Evolutionary conservation across 2,113 vertebrate genomes (phyloP).

Genomic region (Pseudolaguvia tuberculata): DNA sequence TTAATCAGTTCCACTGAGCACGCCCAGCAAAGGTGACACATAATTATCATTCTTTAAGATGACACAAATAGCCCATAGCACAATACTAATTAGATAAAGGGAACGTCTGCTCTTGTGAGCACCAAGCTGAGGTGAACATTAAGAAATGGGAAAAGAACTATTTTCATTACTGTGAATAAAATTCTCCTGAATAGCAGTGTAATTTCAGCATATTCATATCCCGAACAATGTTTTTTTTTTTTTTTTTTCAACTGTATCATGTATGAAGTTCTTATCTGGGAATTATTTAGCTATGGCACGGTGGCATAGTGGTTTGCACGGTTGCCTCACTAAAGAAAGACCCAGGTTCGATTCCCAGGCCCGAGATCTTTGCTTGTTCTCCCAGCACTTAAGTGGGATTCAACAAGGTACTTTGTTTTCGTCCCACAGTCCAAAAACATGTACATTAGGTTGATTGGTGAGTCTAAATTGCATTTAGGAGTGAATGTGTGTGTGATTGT

Average conservation of each 20-base stretch:
- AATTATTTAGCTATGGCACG: no score
- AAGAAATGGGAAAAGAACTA: constrained; percentile 3
- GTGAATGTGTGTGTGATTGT: no score
- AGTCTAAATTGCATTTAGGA: no score
- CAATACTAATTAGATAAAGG: constrained; percentile 56
- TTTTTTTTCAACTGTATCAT: not conserved
- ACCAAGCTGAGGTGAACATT: constrained; percentile 27
- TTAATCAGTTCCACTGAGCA: constrained; percentile 50
- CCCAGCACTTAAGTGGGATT: no score
- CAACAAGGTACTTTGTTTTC: no score
- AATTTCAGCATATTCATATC: constrained; percentile 1
- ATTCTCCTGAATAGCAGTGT: not conserved
- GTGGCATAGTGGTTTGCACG: no score
- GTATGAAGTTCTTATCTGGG: not conserved
- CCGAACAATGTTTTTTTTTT: constrained; percentile 1
- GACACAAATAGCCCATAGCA: constrained; percentile 46
- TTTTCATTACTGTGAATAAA: constrained; percentile 22
- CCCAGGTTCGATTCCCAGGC: no score
- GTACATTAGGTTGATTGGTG: no score
- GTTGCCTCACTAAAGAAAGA: no score
- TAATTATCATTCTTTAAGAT: constrained; percentile 55
- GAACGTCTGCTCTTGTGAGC: constrained; percentile 40
- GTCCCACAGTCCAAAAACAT: no score
- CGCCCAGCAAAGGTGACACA: constrained; percentile 53
- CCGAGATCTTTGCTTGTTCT: no score